Evolutionary conservation across 2,113 vertebrate genomes (phyloP), one percentile per base, ranked within the genome.

Genomic region (Pycnonotus jocosus): DNA sequence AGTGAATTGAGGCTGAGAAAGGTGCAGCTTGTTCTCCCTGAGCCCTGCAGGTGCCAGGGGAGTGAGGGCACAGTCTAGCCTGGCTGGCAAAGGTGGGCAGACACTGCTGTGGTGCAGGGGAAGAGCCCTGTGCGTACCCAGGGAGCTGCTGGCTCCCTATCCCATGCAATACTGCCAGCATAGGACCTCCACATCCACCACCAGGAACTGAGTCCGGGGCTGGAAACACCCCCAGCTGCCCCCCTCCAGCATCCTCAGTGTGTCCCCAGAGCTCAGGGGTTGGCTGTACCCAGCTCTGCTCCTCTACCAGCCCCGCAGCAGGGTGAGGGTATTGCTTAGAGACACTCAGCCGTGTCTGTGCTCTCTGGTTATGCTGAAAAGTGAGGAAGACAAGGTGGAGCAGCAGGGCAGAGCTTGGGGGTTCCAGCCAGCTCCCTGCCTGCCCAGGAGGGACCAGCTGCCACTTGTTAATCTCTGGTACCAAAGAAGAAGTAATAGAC

Each of bases 281-380:
- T 71, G 71, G n/a, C 83, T 72, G 45, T 22, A 57, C 11, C 68
- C 24, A 1, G 4, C 76, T 70, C 27, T 61, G 51, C 62, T 50
- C 82, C 60, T 57, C 60, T 74, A 6, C 60, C 60, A 84, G 88
- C 21, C 51, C 77, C 72, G 16, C 23, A 33, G 77, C 45, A 45
- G 40, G 84, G 78, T 54, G 53, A 79, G 74, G 56, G 64, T 94
- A 95, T 96, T 96, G 96, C 96, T 96, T 64, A 77, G 84, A 61
- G 74, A 71, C 54, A 61, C 10, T 7, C 42, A 65, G 61, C 3
- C 0, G 3, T 18, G 58, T 18, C 54, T 1, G 0, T 35, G 64
- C 64, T 74, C 91, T 83, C 76, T 62, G 68, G 35, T 71, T 54
- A 50, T 37, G 64, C 54, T 77, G 90, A 70, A 51, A 73, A 12